Evolutionary conservation across 1,140 invertebrate genomes (phyloP).

Genomic region (Drosophila nannoptera): DNA sequence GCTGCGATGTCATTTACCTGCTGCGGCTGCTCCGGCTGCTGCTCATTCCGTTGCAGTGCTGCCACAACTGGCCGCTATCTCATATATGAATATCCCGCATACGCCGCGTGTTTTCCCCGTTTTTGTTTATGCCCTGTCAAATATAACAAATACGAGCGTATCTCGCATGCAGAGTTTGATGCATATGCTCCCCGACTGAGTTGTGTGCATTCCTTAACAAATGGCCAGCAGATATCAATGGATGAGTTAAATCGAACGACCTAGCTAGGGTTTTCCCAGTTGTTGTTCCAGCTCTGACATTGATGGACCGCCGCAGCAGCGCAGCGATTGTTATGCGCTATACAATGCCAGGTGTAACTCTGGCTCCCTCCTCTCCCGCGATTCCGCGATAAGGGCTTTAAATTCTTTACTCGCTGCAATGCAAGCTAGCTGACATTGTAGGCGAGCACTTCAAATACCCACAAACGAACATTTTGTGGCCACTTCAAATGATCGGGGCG

Average conservation of each 20-base stretch:
- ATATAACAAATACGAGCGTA: conserved; percentile 59
- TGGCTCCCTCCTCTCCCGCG: neutral
- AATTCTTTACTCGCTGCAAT: too few relatives aligned
- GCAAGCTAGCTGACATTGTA: too few relatives aligned
- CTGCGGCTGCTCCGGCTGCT: neutral
- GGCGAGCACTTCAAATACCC: too few relatives aligned
- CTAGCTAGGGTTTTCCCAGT: conserved; percentile 5
- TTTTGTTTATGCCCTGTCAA: conserved; percentile 46
- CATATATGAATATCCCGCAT: conserved; percentile 57
- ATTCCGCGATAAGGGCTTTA: too few relatives aligned
- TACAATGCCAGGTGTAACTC: neutral
- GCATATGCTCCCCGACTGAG: conserved; percentile 35
- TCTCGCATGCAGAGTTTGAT: conserved; percentile 51
- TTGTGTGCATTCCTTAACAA: conserved; percentile 45
- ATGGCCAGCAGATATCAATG: conserved; percentile 59
- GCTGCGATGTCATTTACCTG: conserved; percentile 20
- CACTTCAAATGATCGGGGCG: conserved; percentile 14
- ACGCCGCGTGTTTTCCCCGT: conserved; percentile 7
- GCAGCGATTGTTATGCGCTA: conserved; percentile 2
- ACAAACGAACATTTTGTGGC: conserved; percentile 22
- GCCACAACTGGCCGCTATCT: neutral
- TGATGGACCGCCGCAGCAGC: conserved; percentile 19
- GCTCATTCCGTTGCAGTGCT: neutral
- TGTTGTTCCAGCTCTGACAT: conserved; percentile 4
- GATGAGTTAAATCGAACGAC: conserved; percentile 29